phyloP scores from a whole-genome alignment of 2,113 vertebrate species.

The Corythornis madagascariensis region DNA sequence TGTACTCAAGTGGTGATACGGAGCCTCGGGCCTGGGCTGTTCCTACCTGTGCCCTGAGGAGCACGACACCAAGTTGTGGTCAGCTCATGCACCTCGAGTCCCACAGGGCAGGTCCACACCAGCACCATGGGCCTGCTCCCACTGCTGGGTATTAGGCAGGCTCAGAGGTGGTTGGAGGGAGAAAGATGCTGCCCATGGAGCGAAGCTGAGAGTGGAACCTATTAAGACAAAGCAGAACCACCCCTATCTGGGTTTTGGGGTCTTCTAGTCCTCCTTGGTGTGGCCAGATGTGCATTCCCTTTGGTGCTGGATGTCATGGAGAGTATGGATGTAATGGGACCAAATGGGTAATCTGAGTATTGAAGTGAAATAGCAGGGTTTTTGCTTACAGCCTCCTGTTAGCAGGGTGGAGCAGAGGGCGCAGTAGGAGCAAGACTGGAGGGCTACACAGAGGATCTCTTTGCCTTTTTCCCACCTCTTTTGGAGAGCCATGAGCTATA shows the following conservation, averaged over 20 bases:
- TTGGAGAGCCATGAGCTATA: background rate
- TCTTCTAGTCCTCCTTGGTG: background rate
- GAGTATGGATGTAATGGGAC: background rate
- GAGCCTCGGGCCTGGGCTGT: background rate
- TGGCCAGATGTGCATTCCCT: fast-evolving
- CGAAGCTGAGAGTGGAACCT: background rate
- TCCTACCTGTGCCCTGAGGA: background rate
- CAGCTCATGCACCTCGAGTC: fast-evolving
- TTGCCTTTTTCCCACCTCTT: background rate
- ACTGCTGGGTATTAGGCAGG: background rate
- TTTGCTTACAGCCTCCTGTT: background rate
- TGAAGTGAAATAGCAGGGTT: background rate
- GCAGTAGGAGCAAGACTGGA: background rate
- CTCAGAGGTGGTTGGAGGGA: background rate
- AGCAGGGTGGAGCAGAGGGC: background rate
- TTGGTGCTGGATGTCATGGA: background rate
- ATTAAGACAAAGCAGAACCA: background rate
- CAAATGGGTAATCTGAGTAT: no score
- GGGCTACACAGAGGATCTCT: background rate
- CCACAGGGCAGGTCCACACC: background rate
- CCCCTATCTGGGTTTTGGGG: background rate
- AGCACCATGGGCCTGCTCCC: fast-evolving
- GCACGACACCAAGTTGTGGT: fast-evolving
- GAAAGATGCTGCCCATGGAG: background rate
- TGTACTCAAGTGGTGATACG: fast-evolving